Evolutionary conservation across 2,797 vertebrate genomes (phyloP).

Genomic region (Chloroceryle inda): DNA sequence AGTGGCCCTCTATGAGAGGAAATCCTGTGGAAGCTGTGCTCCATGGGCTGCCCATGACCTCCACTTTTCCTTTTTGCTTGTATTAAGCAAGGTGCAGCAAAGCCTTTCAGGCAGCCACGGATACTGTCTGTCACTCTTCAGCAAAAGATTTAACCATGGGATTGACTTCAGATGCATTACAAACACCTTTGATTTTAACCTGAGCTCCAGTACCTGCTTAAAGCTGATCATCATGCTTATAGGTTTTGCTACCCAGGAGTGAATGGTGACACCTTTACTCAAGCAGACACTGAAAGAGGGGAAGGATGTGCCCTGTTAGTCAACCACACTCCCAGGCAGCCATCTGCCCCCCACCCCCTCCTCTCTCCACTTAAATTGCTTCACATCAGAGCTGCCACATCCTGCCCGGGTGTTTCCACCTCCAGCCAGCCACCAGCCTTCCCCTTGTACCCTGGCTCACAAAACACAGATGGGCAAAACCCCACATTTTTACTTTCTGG

Average conservation of each 20-base stretch:
- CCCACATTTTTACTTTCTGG: not conserved
- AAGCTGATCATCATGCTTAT: not conserved
- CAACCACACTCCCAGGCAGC: not conserved
- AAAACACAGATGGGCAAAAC: not conserved
- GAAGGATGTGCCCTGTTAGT: not conserved
- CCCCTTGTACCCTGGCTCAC: not conserved
- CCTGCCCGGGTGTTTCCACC: fast-evolving
- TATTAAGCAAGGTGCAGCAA: not conserved
- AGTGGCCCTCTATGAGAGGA: not conserved
- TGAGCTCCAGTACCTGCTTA: not conserved
- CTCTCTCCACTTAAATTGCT: not conserved
- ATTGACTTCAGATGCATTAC: not conserved
- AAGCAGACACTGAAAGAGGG: not conserved
- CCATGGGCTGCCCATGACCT: not conserved
- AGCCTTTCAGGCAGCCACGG: not conserved
- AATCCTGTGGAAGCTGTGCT: not conserved
- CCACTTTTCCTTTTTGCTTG: not conserved
- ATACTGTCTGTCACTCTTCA: not conserved
- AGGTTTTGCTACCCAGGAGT: not conserved
- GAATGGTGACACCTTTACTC: not conserved
- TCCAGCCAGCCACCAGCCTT: not conserved
- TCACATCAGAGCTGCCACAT: not conserved
- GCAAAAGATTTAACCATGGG: not conserved
- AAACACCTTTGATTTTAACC: not conserved
- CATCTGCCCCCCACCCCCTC: not conserved